Evolutionary conservation across 2,888 invertebrate genomes (phyloP), one percentile per base, ranked within the genome.

Genomic region (Lydus trimaculatus): DNA sequence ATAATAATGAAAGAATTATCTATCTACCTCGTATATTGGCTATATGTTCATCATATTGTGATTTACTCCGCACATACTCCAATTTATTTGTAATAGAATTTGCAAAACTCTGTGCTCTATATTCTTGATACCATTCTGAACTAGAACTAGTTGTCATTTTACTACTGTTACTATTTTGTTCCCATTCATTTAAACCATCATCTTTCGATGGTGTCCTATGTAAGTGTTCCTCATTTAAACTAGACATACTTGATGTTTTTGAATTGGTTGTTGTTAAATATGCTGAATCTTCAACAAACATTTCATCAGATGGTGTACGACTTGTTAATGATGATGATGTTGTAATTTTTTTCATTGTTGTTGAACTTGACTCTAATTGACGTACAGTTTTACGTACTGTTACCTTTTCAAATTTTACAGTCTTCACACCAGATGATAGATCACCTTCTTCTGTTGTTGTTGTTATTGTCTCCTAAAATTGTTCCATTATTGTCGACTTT

Each of bases 21-120:
- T 39, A 39, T n/a, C n/a, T 36, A 95, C 95, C 94, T 94, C 92
- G 90, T 83, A 94, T 94, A 86, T 92, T 91, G 78, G 91, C 92
- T 83, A 95, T 95, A 86, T 95, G 95, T 66, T 92, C 91, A 85
- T 95, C 95, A 86, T 93, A 95, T 85, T 94, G 93, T 80, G 92
- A 92, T 83, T 91, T 92, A 86, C 92, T 94, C 82, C 94, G 89
- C 74, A 91, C 88, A 80, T 90, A 92, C 76, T 93, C 92, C 86
- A 91, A 89, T 82, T 90, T 90, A 59, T 90, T 88, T 70, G 90
- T 88, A 72, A 90, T 90, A 66, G 89, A 87, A 82, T 87, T 88
- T 76, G 92, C 92, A 82, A 94, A 88, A 79, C 87, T 88, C 76
- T 87, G 87, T 75, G 85, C 86, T 70, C 86, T 84, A 76, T 88